These are phyloP conservation scores for Eulemur macaco DNA, from an alignment of 2,113 vertebrate genomes.

Conservation along the genomic window DNA sequence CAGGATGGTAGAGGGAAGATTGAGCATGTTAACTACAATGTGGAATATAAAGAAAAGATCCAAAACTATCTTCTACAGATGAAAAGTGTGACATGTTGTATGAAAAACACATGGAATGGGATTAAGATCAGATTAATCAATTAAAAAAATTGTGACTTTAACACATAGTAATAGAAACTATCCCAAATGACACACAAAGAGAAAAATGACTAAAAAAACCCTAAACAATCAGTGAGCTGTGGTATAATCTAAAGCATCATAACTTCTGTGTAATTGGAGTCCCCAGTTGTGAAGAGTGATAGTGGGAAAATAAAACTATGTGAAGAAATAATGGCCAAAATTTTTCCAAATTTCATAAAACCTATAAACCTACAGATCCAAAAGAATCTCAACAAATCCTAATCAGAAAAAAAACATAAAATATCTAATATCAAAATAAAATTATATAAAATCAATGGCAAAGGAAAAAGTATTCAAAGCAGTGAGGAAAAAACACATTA, in stretches of 20 bases:
- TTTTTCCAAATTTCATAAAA: neutral
- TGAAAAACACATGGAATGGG: neutral
- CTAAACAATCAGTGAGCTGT: neutral
- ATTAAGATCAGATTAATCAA: neutral
- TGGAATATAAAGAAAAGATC: neutral
- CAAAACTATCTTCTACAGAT: neutral
- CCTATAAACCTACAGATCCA: neutral
- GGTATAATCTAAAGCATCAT: neutral
- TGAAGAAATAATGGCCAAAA: neutral
- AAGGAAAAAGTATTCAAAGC: neutral
- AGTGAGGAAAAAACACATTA: neutral
- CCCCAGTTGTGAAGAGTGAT: fast-evolving
- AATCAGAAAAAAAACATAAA: neutral
- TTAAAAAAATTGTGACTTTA: neutral
- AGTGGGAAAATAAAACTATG: neutral
- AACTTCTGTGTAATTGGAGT: neutral
- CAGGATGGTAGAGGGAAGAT: neutral
- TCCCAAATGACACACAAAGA: neutral
- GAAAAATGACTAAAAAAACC: neutral
- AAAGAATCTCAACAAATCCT: neutral
- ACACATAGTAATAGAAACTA: neutral
- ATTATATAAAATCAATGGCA: neutral
- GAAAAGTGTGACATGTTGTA: neutral
- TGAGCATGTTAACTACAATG: neutral
- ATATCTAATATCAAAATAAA: neutral